Evolutionary conservation across 2,113 vertebrate genomes (phyloP).

Genomic region (Orthochromis indermauri): DNA sequence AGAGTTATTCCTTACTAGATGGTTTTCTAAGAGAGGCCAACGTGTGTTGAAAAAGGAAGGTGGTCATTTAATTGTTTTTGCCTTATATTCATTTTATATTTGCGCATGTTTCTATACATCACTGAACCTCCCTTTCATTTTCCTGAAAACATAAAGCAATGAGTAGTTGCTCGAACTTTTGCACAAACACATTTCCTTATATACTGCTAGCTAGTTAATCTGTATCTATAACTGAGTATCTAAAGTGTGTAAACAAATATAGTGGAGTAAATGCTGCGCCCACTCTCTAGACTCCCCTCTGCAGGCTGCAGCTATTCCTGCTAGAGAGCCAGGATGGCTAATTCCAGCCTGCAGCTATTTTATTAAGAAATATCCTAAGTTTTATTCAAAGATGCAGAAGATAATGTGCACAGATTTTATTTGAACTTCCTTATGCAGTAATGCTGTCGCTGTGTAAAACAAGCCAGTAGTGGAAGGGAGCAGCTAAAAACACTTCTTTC

Average conservation of each 20-base stretch:
- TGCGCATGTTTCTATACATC: background rate
- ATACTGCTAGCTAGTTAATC: background rate
- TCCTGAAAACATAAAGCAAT: background rate
- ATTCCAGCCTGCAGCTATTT: background rate
- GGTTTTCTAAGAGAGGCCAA: background rate
- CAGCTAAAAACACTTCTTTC: background rate
- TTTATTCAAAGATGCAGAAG: background rate
- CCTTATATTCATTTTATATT: background rate
- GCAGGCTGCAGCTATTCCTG: background rate
- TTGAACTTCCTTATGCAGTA: background rate
- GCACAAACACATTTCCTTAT: background rate
- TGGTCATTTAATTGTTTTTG: background rate
- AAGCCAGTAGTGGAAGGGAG: background rate
- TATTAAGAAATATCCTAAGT: background rate
- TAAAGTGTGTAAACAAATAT: background rate
- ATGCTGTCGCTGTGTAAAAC: background rate
- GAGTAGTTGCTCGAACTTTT: background rate
- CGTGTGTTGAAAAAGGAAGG: background rate
- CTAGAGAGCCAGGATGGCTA: background rate
- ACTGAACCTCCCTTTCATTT: background rate
- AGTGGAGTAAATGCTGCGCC: background rate
- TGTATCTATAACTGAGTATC: background rate
- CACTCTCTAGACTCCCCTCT: background rate
- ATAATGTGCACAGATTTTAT: background rate
- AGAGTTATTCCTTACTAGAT: background rate